These are phyloP conservation scores for Nesometra sesokonis DNA, from an alignment of 35 echinoderm and acorn worm species.

Conservation along the genomic window DNA sequence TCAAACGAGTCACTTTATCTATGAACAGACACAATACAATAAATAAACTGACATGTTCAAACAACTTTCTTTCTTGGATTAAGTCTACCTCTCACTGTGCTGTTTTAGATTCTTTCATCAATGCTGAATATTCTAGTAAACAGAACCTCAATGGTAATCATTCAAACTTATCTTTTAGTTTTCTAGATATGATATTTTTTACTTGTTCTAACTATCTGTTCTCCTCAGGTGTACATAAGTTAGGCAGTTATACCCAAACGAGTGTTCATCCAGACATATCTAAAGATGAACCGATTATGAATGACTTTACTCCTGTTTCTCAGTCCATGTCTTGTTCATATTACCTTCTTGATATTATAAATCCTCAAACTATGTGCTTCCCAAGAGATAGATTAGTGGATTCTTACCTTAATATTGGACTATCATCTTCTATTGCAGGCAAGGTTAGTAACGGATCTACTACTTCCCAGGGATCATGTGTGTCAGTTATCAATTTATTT, in stretches of 20 bases:
- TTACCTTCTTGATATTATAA: no score
- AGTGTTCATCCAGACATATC: no score
- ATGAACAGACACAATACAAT: no score
- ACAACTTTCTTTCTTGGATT: not conserved
- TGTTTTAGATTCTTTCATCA: not conserved
- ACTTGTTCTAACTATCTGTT: not conserved
- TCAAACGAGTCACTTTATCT: no score
- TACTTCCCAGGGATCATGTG: no score
- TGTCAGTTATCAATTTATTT: no score
- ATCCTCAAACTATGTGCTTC: no score
- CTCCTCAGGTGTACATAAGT: not conserved
- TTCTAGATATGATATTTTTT: not conserved
- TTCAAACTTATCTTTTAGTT: not conserved
- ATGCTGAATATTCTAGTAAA: not conserved
- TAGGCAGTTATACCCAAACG: not conserved
- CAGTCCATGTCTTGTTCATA: no score
- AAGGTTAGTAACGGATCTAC: no score
- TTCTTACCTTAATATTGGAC: not conserved
- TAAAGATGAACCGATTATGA: no score
- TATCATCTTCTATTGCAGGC: not conserved
- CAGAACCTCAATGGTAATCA: not conserved
- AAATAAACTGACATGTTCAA: not conserved
- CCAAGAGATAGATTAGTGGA: no score
- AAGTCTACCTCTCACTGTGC: not conserved
- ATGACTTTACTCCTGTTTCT: no score